A percentile compares a stretch with the other conserved stretches of the same genome.
These are phyloP conservation scores for Drosophila emarginata DNA, from an alignment of 2,888 invertebrate species.

Conservation along the genomic window DNA sequence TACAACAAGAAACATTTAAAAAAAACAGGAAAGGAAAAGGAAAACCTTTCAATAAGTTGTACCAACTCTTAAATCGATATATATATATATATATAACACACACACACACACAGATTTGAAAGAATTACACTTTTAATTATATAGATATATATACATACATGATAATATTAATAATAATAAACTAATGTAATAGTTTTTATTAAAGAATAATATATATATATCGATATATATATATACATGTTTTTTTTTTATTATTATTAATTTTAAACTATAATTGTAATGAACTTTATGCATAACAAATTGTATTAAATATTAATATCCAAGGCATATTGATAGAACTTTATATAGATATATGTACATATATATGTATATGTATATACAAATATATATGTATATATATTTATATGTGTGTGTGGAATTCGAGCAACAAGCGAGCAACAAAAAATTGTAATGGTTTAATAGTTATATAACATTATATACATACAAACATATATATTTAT, in stretches of 20 bases:
- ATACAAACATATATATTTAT: slow-evolving; percentile 42
- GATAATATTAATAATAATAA: slow-evolving; percentile 64
- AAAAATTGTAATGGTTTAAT: slow-evolving; percentile 67
- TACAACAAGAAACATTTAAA: slow-evolving; percentile 9
- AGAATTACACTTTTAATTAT: slow-evolving; percentile 11
- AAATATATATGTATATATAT: slow-evolving; percentile 36
- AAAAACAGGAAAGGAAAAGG: not conserved
- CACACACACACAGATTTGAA: slow-evolving; percentile 10
- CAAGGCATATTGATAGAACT: slow-evolving; percentile 69
- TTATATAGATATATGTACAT: slow-evolving; percentile 52
- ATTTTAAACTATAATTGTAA: slow-evolving; percentile 67
- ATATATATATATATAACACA: slow-evolving; percentile 3
- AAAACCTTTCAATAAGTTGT: slow-evolving; percentile 41
- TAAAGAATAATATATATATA: slow-evolving; percentile 42
- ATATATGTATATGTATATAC: slow-evolving; percentile 43
- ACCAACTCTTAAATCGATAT: slow-evolving; percentile 36
- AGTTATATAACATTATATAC: slow-evolving; percentile 39
- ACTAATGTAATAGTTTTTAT: slow-evolving; percentile 76
- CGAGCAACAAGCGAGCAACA: slow-evolving; percentile 32
- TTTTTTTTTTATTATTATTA: slow-evolving; percentile 52
- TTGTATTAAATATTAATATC: slow-evolving; percentile 75
- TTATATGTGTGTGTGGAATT: slow-evolving; percentile 12
- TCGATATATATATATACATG: slow-evolving; percentile 31
- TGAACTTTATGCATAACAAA: slow-evolving; percentile 64
- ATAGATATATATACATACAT: slow-evolving; percentile 19